phyloP scores from a whole-genome alignment of 2,888 invertebrate species.

The Theretra japonica region DNA sequence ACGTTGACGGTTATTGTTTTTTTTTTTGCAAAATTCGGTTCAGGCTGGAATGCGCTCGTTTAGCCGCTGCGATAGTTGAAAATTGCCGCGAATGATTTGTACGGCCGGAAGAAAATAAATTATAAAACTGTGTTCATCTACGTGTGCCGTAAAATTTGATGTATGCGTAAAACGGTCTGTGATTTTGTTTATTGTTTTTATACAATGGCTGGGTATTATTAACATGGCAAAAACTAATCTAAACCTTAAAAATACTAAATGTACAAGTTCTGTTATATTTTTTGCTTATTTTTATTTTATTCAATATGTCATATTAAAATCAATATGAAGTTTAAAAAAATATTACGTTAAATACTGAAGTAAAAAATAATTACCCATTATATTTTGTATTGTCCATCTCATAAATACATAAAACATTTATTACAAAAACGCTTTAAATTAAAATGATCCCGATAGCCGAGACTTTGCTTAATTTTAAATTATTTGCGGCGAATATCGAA shows the following conservation, averaged over 20 bases:
- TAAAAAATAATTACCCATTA: no score
- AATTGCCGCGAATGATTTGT: conserved; percentile 25
- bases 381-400: no score
- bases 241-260: no score
- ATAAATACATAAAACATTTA: no score
- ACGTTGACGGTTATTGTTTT: conserved; percentile 32
- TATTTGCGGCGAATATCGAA: neutral
- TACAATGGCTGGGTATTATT: neutral
- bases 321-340: no score
- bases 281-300: no score
- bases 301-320: no score
- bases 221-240: neutral
- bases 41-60: conserved; percentile 14
- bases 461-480: neutral
- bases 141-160: conserved; percentile 13
- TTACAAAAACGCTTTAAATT: no score
- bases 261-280: no score
- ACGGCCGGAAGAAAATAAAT: conserved; percentile 16
- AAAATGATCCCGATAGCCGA: no score
- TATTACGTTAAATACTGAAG: no score
- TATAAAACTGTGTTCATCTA: conserved; percentile 23
- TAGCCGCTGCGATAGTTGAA: conserved; percentile 19
- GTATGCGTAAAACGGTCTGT: neutral
- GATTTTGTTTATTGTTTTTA: neutral
- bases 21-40: conserved; percentile 15